Conservation (phyloP, 2,797 vertebrate genomes). For the Acipenser ruthenus region DNA sequence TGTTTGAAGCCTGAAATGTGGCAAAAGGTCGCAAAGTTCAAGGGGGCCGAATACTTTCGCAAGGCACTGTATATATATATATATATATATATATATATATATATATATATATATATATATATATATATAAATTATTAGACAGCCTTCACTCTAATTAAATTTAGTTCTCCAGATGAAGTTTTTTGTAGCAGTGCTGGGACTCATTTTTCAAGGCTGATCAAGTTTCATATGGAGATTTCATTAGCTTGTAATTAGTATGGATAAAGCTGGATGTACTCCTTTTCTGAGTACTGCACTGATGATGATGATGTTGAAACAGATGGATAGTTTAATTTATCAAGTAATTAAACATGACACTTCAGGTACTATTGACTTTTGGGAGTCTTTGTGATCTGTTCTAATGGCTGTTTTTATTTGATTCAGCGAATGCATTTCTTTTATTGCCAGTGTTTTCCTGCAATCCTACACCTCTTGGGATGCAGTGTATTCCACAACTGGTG, state of each 20-base stretch:
- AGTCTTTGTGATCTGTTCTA: not conserved
- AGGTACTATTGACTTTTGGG: not conserved
- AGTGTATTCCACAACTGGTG: too few relatives aligned
- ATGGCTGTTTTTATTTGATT: not conserved
- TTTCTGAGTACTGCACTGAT: not conserved
- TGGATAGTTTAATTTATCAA: not conserved
- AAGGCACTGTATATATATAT: too few relatives aligned
- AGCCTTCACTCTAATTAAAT: not conserved
- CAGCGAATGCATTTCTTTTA: too few relatives aligned
- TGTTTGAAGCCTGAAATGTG: too few relatives aligned
- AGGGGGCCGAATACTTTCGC: too few relatives aligned
- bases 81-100: too few relatives aligned
- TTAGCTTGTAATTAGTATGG: constrained; percentile 1
- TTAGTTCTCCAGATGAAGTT: not conserved
- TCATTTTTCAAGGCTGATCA: not conserved
- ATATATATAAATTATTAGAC: too few relatives aligned
- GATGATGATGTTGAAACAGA: constrained; percentile 5
- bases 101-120: too few relatives aligned
- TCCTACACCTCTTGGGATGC: too few relatives aligned
- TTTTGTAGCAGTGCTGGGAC: not conserved
- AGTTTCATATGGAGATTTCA: not conserved
- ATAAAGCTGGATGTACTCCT: not conserved
- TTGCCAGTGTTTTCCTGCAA: too few relatives aligned
- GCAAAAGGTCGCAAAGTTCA: too few relatives aligned
- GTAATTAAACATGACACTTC: not conserved